A percentile compares a stretch with the other conserved stretches of the same genome.
Evolutionary conservation across 2,797 vertebrate genomes (phyloP).

Genomic region (Delichon dasypus): DNA sequence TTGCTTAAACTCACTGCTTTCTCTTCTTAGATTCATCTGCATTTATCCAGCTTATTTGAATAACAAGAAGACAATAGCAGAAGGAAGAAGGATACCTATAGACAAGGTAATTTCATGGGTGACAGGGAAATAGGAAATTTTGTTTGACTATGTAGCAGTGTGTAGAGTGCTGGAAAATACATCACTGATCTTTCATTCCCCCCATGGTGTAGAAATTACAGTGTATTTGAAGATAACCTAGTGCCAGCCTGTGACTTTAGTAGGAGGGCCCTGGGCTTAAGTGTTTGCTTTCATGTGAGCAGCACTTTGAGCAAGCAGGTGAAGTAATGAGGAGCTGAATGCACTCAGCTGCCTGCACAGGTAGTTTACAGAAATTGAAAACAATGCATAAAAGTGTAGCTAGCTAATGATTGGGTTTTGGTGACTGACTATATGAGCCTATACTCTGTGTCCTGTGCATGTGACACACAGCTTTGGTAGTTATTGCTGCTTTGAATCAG

Average conservation of each 20-base stretch:
- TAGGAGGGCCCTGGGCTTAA: neutral
- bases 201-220: neutral
- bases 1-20: neutral
- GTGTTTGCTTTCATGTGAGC: neutral
- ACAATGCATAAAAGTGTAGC: neutral
- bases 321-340: neutral
- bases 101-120: constrained; percentile 82
- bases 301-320: neutral
- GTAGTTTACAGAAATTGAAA: neutral
- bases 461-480: neutral
- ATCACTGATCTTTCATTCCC: neutral
- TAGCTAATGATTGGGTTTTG: neutral
- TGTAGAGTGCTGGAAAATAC: neutral
- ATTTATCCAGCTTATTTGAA: constrained; percentile 95
- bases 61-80: constrained; percentile 94
- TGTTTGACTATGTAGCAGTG: neutral
- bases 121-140: neutral
- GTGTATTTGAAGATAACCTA: neutral
- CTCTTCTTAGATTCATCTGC: constrained; percentile 86
- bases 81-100: constrained; percentile 88
- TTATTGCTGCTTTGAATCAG: neutral
- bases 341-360: neutral
- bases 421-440: neutral
- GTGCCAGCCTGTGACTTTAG: neutral
- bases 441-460: neutral